Conservation (phyloP, 2,113 vertebrate species). For the Empidonax traillii region DNA sequence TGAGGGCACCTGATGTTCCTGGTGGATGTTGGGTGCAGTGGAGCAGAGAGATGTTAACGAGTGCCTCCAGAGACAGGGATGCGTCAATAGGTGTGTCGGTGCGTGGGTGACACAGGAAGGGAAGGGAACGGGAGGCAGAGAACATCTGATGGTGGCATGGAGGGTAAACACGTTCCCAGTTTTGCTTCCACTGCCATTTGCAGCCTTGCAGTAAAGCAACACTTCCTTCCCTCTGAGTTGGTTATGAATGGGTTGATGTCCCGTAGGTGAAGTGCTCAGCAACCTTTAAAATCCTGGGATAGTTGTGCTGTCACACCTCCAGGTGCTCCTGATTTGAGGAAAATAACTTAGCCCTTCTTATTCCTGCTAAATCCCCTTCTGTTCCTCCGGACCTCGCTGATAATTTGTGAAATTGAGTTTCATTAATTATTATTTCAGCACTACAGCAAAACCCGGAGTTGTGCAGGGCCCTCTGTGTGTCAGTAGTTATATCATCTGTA, state of each 20-base stretch:
- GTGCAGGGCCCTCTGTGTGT: background rate
- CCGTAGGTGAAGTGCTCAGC: background rate
- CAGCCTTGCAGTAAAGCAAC: background rate
- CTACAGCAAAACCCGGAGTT: background rate
- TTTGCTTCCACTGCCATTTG: background rate
- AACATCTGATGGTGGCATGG: background rate
- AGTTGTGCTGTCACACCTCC: background rate
- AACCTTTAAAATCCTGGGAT: background rate
- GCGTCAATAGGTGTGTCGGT: constrained; percentile 14
- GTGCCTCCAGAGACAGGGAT: background rate
- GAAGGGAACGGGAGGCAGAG: background rate
- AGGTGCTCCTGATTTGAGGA: background rate
- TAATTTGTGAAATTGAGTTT: background rate
- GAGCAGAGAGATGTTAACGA: background rate
- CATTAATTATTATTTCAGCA: background rate
- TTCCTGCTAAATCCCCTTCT: background rate
- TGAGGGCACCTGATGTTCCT: background rate
- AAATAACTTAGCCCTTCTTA: background rate
- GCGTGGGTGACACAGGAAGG: background rate
- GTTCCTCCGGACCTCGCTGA: accelerated
- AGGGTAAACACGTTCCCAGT: background rate
- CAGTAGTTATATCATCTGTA: background rate
- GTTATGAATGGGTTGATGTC: background rate
- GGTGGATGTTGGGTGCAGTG: background rate
- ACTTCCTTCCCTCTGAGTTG: background rate